Percentiles rank a stretch among this genome's conserved stretches.
Evolutionary conservation across 37 sponge, comb jelly and placozoan species (phyloP).

Genomic region (Spongilla lacustris): DNA sequence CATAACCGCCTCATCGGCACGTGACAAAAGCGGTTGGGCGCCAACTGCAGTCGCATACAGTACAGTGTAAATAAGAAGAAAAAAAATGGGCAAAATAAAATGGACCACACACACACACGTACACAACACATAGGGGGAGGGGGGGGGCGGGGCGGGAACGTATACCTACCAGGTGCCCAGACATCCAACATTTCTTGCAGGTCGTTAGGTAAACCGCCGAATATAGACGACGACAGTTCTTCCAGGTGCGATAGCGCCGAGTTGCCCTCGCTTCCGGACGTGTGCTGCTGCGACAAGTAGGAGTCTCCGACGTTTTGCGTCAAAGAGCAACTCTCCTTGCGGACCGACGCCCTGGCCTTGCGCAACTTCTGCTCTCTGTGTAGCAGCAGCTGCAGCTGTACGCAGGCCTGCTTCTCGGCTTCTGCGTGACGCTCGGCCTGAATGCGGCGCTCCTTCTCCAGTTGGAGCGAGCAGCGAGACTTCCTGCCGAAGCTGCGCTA

Average conservation of each 20-base stretch:
- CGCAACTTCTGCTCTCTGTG: constrained; percentile 4
- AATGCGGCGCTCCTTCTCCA: constrained; percentile 68
- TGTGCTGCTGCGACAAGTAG: constrained; percentile 23
- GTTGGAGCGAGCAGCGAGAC: constrained; percentile 17
- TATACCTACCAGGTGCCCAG: neutral
- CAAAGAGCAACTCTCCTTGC: neutral
- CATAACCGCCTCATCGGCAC: constrained; percentile 31
- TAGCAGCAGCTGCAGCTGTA: constrained; percentile 47
- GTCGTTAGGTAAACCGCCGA: constrained; percentile 47
- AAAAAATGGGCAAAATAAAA: neutral
- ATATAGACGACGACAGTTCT: constrained; percentile 52
- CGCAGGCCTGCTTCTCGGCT: constrained; percentile 50
- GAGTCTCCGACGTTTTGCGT: neutral
- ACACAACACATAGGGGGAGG: neutral
- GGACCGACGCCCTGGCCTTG: no score
- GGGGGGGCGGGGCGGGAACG: neutral
- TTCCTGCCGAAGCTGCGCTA: neutral
- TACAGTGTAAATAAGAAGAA: neutral
- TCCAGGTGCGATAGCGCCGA: constrained; percentile 9
- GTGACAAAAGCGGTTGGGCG: neutral
- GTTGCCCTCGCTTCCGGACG: constrained; percentile 43
- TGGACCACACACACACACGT: no score
- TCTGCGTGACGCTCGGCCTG: constrained; percentile 62
- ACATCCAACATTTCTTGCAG: constrained; percentile 52
- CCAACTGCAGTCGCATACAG: neutral